Evolutionary conservation across 2,888 invertebrate genomes (phyloP), one percentile per base, ranked within the genome.

Genomic region (Phania funesta): DNA sequence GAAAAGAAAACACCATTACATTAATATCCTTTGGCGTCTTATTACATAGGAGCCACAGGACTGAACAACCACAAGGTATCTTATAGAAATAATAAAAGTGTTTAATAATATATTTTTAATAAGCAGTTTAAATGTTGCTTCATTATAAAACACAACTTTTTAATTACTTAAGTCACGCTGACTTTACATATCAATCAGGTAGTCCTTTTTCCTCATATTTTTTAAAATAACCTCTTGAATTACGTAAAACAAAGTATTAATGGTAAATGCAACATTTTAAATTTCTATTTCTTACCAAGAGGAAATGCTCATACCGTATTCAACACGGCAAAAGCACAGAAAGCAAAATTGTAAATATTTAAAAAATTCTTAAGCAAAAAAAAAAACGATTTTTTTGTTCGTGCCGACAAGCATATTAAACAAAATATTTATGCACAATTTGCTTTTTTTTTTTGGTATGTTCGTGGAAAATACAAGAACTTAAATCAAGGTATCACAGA

Each of bases 231-330:
- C 6, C 9, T 35, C 11, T 35, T 48, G 3, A 16, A 18, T 48
- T 9, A 22, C 2, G 18, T 46, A 48, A 48, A 29, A 16, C 20
- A 52, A 52, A 70, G 24, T 70, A 54, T 65, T 64, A 50, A 74
- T 80, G 62, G 29, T 46, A 56, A 65, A 74, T 80, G 48, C 38
- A 60, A 75, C 50, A 64, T 62, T 74, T 80, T 54, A n/a, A 62
- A 80, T 70, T 64, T 78, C 46, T 65, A 58, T 71, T 71, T 71
- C 71, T 78, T 65, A 48, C 41, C 65, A 78, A 71, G 65, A 78
- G 78, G 78, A 78, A 78, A 78, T 58, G 65, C 24, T 22, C 35
- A 35, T 56, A 48, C 18, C 16, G 7, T 65, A 35, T 48, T 24
- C 1, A 52, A 35, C 16, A 52, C 11, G 6, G 38, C n/a, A 46